Conservation (phyloP, 2,888 invertebrate species). For the Selenia dentaria region DNA sequence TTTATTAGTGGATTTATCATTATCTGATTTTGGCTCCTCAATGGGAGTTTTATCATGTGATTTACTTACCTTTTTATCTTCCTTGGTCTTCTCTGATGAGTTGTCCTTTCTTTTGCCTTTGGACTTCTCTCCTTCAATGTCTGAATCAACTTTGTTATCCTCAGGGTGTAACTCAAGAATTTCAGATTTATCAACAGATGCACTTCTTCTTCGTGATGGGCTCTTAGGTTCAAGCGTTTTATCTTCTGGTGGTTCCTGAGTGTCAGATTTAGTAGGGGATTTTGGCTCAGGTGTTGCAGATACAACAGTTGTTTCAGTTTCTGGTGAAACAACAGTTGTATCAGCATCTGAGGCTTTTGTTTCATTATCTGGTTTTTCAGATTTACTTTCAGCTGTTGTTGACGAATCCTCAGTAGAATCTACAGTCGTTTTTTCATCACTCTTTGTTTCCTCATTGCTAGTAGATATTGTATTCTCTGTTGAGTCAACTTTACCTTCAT, state of each 20-base stretch:
- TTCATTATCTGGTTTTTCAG: constrained; percentile 29
- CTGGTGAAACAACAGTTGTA: constrained; percentile 63
- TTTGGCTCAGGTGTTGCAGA: constrained; percentile 41
- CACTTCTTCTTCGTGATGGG: constrained; percentile 47
- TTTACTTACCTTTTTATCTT: constrained; percentile 71
- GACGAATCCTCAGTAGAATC: constrained; percentile 30
- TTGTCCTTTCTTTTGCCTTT: constrained; percentile 40
- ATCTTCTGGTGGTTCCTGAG: constrained; percentile 23
- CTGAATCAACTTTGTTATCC: constrained; percentile 63
- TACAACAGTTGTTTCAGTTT: constrained; percentile 53
- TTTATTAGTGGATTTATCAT: constrained; percentile 62
- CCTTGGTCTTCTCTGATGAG: constrained; percentile 39
- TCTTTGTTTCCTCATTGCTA: constrained; percentile 25
- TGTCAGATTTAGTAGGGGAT: constrained; percentile 22
- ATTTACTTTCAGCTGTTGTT: constrained; percentile 29
- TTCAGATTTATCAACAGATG: constrained; percentile 66
- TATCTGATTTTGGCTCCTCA: constrained; percentile 54
- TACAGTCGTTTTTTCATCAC: constrained; percentile 23
- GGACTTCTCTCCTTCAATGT: constrained; percentile 51
- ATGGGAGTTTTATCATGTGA: constrained; percentile 56
- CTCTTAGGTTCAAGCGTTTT: constrained; percentile 29
- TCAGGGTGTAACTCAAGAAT: constrained; percentile 68
- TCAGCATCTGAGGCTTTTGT: constrained; percentile 50
- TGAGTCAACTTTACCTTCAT: constrained; percentile 31
- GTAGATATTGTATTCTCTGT: constrained; percentile 33